A percentile compares a stretch with the other conserved stretches of the same genome.
These are phyloP conservation scores for Protophormia terraenovae DNA, from an alignment of 2,888 invertebrate genomes.

Conservation along the genomic window DNA sequence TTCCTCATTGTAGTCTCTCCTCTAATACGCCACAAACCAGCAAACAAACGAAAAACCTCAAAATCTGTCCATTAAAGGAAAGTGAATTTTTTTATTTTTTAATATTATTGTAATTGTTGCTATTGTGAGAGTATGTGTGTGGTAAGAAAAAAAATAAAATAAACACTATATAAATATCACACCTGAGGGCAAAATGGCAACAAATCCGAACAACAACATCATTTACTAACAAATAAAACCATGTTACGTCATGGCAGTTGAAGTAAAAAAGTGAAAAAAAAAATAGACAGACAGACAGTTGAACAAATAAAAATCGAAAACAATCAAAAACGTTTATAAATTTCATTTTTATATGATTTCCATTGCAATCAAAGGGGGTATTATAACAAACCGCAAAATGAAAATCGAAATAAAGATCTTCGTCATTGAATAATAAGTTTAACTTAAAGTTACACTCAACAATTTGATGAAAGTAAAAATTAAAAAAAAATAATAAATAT, in stretches of 20 bases:
- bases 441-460: conserved; percentile 5
- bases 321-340: conserved; percentile 47
- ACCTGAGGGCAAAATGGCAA: conserved; percentile 77
- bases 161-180: conserved; percentile 70
- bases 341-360: conserved; percentile 44
- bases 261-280: neutral
- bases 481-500: neutral
- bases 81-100: conserved; percentile 55
- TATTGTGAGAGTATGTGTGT: conserved; percentile 24
- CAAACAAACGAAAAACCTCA: conserved; percentile 16
- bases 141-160: conserved; percentile 19
- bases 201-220: conserved; percentile 28
- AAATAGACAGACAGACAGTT: conserved; percentile 1
- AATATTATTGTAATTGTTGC: conserved; percentile 8
- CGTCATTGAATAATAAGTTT: conserved; percentile 44
- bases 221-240: conserved; percentile 39
- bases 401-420: conserved; percentile 22
- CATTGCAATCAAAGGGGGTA: neutral
- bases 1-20: too few relatives aligned
- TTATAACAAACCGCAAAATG: conserved; percentile 9
- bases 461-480: neutral
- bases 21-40: conserved; percentile 28
- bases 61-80: conserved; percentile 30
- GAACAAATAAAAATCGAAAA: conserved; percentile 39
- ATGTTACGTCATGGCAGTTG: conserved; percentile 37